Evolutionary conservation across 2,888 invertebrate species (phyloP).

Genomic region (Anoplius nigerrimus): DNA sequence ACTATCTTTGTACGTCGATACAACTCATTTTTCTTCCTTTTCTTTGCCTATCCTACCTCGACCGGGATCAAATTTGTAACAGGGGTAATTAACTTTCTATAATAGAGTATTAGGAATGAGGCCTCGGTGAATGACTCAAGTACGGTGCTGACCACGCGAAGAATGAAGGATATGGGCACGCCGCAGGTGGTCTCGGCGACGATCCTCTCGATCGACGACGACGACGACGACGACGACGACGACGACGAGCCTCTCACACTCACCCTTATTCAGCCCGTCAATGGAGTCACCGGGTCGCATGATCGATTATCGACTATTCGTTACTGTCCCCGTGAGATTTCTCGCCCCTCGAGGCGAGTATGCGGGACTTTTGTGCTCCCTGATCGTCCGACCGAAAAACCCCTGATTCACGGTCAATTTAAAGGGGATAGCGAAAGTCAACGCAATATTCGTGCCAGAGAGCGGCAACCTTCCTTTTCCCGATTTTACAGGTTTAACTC

Average conservation of each 20-base stretch:
- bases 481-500: too few species aligned
- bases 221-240: background rate
- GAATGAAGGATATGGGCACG: background rate
- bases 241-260: background rate
- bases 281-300: slow-evolving; percentile 40
- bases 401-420: slow-evolving; percentile 32
- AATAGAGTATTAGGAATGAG: too few species aligned
- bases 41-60: too few species aligned
- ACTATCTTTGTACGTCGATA: too few species aligned
- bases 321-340: slow-evolving; percentile 32
- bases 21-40: too few species aligned
- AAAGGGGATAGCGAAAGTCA: slow-evolving; percentile 10
- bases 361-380: slow-evolving; percentile 19
- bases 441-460: background rate
- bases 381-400: slow-evolving; percentile 13
- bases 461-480: too few species aligned
- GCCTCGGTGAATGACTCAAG: too few species aligned
- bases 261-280: slow-evolving; percentile 27
- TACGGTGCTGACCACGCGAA: slow-evolving; percentile 1
- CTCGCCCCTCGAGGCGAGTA: slow-evolving; percentile 21
- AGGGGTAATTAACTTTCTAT: too few species aligned
- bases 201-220: too few species aligned
- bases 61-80: too few species aligned
- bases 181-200: background rate
- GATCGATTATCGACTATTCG: slow-evolving; percentile 45